Base-by-base conservation (phyloP, 2,113 vertebrate genomes). In the Semnopithecus entellus region DNA sequence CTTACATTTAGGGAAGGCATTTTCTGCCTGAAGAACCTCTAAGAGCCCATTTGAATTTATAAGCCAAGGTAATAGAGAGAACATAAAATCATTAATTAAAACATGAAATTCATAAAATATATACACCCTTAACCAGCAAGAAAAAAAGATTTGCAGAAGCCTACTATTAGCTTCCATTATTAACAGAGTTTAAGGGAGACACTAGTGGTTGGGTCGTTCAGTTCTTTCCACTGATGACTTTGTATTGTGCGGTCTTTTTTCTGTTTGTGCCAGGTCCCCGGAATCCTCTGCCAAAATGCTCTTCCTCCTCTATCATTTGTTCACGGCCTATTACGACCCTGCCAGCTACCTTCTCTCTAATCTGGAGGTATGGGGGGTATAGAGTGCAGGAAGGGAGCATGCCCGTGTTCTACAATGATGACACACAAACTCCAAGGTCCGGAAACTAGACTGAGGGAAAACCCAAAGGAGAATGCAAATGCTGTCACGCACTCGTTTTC, bases 51-150 rank as follows among this genome's bases (percentile, higher is more conserved):
- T 96, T 96, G 86, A 97, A 96, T 97, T 97, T 96, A 95, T 94
- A 97, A 94, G 78, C n/a, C 61, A 92, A 78, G 40, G 23, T 82
- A 96, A 91, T 96, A 96, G 80, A 96, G 59, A 79, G 72, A 91
- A 91, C 88, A 97, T 96, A 94, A 98, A 97, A 96, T 94, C 78
- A 97, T 96, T 96, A 96, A 96, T 97, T 97, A 95, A 95, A 89
- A 70, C 73, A 95, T 95, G 59, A 92, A 98, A 82, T 93, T 88
- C 48, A 84, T 95, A 30, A 97, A 96, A 96, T 94, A 93, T 66
- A 92, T 95, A 78, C 20, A 38, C 78, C 64, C 72, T 95, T 95
- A 95, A 73, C n/a, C 27, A 91, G 59, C 38, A 96, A 94, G 50
- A 23, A 45, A 82, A 52, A 85, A 89, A 78, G 45, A 78, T 55